A percentile compares a stretch with the other conserved stretches of the same genome.
phyloP scores from a whole-genome alignment of 2,888 invertebrate species.

The Cosmia trapezina region DNA sequence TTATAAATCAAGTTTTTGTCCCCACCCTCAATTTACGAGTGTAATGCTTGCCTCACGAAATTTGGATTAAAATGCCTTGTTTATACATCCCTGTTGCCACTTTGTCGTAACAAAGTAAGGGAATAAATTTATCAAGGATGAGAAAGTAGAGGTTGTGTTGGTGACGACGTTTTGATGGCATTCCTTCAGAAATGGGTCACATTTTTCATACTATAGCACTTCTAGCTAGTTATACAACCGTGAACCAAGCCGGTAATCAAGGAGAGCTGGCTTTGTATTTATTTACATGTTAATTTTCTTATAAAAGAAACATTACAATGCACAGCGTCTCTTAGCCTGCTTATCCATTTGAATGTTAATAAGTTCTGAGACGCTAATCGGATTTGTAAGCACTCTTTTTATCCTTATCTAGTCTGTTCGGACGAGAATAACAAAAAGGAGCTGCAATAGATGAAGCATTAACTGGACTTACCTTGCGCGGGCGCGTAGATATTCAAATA shows the following conservation, averaged over 20 bases:
- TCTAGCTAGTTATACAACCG: slow-evolving; percentile 18
- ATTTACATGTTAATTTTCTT: slow-evolving; percentile 59
- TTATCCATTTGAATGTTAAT: slow-evolving; percentile 55
- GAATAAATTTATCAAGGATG: slow-evolving; percentile 59
- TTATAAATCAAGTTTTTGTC: slow-evolving; percentile 82
- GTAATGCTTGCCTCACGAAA: slow-evolving; percentile 63
- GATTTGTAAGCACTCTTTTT: slow-evolving; percentile 55
- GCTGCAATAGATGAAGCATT: slow-evolving; percentile 18
- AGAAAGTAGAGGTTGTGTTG: slow-evolving; percentile 40
- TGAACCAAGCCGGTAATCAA: slow-evolving; percentile 36
- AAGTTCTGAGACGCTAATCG: slow-evolving; percentile 54
- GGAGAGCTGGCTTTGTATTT: slow-evolving; percentile 42
- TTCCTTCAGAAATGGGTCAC: slow-evolving; percentile 46
- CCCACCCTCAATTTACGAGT: slow-evolving; percentile 62
- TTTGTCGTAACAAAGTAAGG: slow-evolving; percentile 57
- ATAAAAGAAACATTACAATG: slow-evolving; percentile 54
- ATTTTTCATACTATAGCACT: slow-evolving; percentile 15
- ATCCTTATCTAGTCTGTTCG: slow-evolving; percentile 20
- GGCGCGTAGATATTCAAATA: slow-evolving; percentile 99
- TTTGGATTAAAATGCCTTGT: slow-evolving; percentile 66
- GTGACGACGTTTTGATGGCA: slow-evolving; percentile 50
- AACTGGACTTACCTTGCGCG: slow-evolving; percentile 94
- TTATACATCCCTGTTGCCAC: slow-evolving; percentile 60
- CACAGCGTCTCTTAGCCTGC: slow-evolving; percentile 31
- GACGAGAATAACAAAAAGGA: slow-evolving; percentile 10